Percentiles rank a stretch among this genome's conserved stretches.
phyloP scores from a whole-genome alignment of 2,797 vertebrate species.

The Todus mexicanus region DNA sequence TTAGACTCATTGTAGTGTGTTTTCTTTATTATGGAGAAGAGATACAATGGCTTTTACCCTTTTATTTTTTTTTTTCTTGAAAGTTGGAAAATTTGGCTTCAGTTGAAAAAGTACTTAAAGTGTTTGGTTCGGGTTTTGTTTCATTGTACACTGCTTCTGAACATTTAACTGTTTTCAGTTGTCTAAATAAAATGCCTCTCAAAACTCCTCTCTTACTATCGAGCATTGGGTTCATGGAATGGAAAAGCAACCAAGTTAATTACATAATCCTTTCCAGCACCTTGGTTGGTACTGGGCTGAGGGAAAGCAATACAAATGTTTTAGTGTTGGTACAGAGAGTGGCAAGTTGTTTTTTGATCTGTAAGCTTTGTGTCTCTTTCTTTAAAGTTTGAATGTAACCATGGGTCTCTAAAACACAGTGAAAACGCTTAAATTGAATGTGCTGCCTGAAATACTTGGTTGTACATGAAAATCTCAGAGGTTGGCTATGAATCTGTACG shows the following conservation, averaged over 20 bases:
- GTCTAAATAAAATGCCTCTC: slow-evolving; percentile 78
- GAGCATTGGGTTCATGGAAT: slow-evolving; percentile 16
- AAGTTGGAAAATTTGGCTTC: slow-evolving; percentile 51
- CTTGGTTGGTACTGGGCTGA: neutral
- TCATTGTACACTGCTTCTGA: slow-evolving; percentile 71
- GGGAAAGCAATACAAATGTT: neutral
- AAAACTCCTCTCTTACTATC: slow-evolving; percentile 11
- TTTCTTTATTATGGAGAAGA: slow-evolving; percentile 69
- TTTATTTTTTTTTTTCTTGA: slow-evolving; percentile 33
- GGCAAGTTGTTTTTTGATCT: slow-evolving; percentile 7
- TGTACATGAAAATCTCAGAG: slow-evolving; percentile 12
- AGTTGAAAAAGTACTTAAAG: slow-evolving; percentile 60
- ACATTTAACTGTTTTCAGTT: slow-evolving; percentile 73
- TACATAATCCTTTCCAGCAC: neutral
- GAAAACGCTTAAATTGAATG: neutral
- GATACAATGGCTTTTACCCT: slow-evolving; percentile 68
- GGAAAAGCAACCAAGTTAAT: slow-evolving; percentile 16
- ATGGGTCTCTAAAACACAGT: neutral
- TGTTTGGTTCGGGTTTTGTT: slow-evolving; percentile 61
- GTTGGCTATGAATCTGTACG: slow-evolving; percentile 10
- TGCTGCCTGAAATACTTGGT: slow-evolving; percentile 20
- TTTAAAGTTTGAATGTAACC: slow-evolving; percentile 31
- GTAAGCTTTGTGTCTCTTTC: slow-evolving; percentile 27
- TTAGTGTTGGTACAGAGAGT: neutral
- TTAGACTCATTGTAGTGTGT: slow-evolving; percentile 70